Percentiles rank a stretch among this genome's conserved stretches.
Conservation (phyloP, 53 echinoderm and acorn worm genomes). For the Actinopyga echinites region DNA sequence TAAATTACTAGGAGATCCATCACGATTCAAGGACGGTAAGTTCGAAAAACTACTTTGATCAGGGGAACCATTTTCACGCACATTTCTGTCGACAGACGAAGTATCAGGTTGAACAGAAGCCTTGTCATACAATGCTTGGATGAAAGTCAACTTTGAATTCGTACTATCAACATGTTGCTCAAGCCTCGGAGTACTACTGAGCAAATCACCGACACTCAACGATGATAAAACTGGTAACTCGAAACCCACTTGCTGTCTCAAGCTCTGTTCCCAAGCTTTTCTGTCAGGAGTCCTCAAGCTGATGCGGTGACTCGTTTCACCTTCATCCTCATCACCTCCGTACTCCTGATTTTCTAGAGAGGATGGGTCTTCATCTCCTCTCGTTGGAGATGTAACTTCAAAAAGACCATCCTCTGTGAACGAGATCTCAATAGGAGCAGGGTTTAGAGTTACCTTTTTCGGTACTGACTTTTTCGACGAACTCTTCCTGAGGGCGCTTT, state of each 20-base stretch:
- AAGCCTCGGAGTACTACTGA: slow-evolving; percentile 70
- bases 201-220: slow-evolving; percentile 82
- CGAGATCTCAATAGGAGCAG: slow-evolving; percentile 17
- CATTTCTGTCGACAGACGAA: neutral
- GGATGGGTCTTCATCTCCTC: neutral
- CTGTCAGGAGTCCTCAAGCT: neutral
- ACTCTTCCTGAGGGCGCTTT: neutral
- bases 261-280: neutral
- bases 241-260: neutral
- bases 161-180: slow-evolving; percentile 41
- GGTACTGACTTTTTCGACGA: neutral
- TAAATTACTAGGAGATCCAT: slow-evolving; percentile 3
- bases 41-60: neutral
- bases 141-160: slow-evolving; percentile 21
- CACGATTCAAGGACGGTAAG: neutral
- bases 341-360: neutral
- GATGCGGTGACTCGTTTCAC: neutral
- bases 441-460: slow-evolving; percentile 6
- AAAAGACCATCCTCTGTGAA: neutral
- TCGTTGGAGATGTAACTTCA: neutral
- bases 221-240: slow-evolving; percentile 55
- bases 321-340: neutral
- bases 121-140: slow-evolving; percentile 5
- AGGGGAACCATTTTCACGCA: neutral
- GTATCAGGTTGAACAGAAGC: neutral